Conservation (phyloP, 2,888 invertebrate species). For the Drosophila pullipes region DNA sequence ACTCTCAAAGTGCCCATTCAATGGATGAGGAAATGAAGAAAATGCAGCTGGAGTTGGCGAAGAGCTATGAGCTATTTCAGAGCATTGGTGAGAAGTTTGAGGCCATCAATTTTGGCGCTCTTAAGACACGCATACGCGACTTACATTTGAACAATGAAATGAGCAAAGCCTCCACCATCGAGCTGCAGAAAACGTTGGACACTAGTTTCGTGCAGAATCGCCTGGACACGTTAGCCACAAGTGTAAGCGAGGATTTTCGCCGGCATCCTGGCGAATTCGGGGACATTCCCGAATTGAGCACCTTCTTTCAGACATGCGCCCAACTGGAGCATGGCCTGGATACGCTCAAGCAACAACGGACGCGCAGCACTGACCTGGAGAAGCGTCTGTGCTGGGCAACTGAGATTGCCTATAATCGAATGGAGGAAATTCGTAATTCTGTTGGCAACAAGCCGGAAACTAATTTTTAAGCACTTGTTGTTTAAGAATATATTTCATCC, state of each 20-base stretch:
- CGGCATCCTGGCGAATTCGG: constrained; percentile 84
- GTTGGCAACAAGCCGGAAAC: constrained; percentile 53
- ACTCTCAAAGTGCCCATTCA: constrained; percentile 45
- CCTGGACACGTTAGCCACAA: constrained; percentile 71
- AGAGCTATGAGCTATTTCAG: constrained; percentile 82
- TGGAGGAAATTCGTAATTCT: constrained; percentile 73
- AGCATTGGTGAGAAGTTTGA: constrained; percentile 80
- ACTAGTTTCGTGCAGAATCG: constrained; percentile 69
- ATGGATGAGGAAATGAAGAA: constrained; percentile 77
- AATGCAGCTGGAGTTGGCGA: constrained; percentile 76
- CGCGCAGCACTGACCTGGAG: constrained; percentile 70
- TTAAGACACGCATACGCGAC: constrained; percentile 80
- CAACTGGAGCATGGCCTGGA: constrained; percentile 81
- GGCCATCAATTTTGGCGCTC: constrained; percentile 74
- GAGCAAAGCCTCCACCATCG: constrained; percentile 53
- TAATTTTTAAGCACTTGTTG: constrained; percentile 45
- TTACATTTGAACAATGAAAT: constrained; percentile 70
- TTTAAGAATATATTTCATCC: constrained; percentile 1
- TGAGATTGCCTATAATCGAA: constrained; percentile 73
- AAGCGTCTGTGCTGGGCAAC: constrained; percentile 74
- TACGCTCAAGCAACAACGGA: constrained; percentile 72
- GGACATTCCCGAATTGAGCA: constrained; percentile 83
- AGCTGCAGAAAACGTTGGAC: constrained; percentile 72
- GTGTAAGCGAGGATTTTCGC: constrained; percentile 75
- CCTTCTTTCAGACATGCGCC: constrained; percentile 81